Evolutionary conservation across 2,888 invertebrate species (phyloP), one percentile per base, ranked within the genome.

Genomic region (Drosophila maculinotata): DNA sequence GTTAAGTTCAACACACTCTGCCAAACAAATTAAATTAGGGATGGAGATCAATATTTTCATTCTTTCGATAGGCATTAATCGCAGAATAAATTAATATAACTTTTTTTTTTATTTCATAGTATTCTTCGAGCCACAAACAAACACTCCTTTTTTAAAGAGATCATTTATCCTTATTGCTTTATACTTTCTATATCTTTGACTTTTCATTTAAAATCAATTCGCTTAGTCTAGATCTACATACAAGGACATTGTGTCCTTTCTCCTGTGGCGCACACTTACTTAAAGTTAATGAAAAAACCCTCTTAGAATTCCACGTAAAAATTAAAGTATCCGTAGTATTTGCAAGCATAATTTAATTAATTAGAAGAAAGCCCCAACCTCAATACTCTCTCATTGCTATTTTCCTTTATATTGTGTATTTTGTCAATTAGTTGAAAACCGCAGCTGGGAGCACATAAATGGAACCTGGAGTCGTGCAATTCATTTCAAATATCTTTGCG

Each of bases 291-390:
- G 60, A 73, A 73, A 42, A 77, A 69, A 74, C 17, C 49, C 49
- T 38, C 57, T 74, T 65, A 60, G 54, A 60, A 75, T 30, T 56
- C 42, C 54, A 57, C 35, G 41, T 52, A 41, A 39, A 64, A 59
- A 49, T 33, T 15, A 42, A 41, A 64, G 20, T 20, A 20, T 20
- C 20, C 20, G 44, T 38, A 63, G 42, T 59, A 42, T 70, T 69
- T 66, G 57, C 49, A 59, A 65, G 35, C 64, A 64, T 69, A 73
- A 75, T 78, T 77, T 73, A 69, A 75, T 78, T 75, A 73, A 73
- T 74, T 75, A 77, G 39, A 41, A 39, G 10, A 38, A 48, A 52
- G 33, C 35, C 58, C 38, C 17, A 12, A 63, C 26, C n/a, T 31
- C 36, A 56, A 41, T 20, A 7, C 9, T 17, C 7, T 14, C 23